These are phyloP conservation scores for Acrobasis consociella DNA, from an alignment of 2,888 invertebrate species.

Conservation along the genomic window DNA sequence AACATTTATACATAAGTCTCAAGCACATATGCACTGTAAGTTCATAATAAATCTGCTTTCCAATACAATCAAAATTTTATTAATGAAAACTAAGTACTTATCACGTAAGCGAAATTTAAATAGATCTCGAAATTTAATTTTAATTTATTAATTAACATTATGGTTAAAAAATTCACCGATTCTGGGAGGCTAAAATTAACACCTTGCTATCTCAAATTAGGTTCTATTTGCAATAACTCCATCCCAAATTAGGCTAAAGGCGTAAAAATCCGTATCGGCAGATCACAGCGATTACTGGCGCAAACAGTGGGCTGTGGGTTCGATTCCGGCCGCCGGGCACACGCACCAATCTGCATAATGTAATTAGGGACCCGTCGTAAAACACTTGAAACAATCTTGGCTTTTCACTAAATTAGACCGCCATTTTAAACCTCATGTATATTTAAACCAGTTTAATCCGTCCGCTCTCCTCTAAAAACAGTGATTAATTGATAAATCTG, in stretches of 20 bases:
- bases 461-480: too few relatives aligned
- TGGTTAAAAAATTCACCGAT: too few relatives aligned
- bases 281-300: slow-evolving; percentile 14
- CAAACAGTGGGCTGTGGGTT: slow-evolving; percentile 8
- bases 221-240: not conserved
- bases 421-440: slow-evolving; percentile 1
- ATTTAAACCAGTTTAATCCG: not conserved
- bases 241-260: not conserved
- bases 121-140: too few relatives aligned
- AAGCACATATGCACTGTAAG: too few relatives aligned
- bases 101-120: too few relatives aligned
- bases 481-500: too few relatives aligned
- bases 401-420: slow-evolving; percentile 19
- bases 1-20: too few relatives aligned
- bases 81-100: too few relatives aligned
- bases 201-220: not conserved
- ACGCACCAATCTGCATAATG: slow-evolving; percentile 31
- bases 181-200: too few relatives aligned
- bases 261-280: not conserved
- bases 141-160: too few relatives aligned
- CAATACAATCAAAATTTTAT: too few relatives aligned
- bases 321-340: slow-evolving; percentile 19
- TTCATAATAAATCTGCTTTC: too few relatives aligned
- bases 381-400: slow-evolving; percentile 14
- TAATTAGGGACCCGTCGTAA: slow-evolving; percentile 26